Conservation (phyloP, 1,140 invertebrate species). For the Camponotus floridanus region DNA sequence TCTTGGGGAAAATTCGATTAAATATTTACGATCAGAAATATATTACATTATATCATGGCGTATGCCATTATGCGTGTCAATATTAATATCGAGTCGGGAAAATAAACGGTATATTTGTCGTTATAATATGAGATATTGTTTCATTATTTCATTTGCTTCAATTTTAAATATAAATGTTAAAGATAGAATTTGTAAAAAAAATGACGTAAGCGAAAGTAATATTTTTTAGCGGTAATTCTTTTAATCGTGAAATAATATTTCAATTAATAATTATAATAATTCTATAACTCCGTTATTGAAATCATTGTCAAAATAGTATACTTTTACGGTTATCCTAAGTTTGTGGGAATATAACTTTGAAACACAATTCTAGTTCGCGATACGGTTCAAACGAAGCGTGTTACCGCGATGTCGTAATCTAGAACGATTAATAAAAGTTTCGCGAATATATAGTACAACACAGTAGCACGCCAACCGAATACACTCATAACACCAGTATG, state of each 20-base stretch:
- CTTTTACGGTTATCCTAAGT: background rate
- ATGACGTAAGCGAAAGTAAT: background rate
- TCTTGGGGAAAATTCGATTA: constrained; percentile 61
- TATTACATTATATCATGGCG: constrained; percentile 2
- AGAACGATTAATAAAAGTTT: constrained; percentile 56
- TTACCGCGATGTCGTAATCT: constrained; percentile 54
- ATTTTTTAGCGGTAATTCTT: background rate
- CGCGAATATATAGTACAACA: background rate
- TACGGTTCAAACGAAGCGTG: background rate
- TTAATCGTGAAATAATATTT: background rate
- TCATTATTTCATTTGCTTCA: too few species aligned
- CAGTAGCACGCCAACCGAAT: constrained; percentile 28
- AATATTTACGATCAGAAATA: constrained; percentile 45
- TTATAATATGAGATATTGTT: background rate
- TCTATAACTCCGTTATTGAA: background rate
- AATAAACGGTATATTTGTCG: background rate
- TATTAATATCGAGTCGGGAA: constrained; percentile 10
- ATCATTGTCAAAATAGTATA: background rate
- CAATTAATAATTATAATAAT: constrained; percentile 6
- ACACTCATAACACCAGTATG: constrained; percentile 21
- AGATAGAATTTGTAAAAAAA: background rate
- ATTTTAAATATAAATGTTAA: background rate
- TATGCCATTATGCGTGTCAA: background rate
- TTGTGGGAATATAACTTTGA: constrained; percentile 9
- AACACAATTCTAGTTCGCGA: constrained; percentile 16